Conservation (phyloP, 2,113 vertebrate species). For the Lutjanus erythropterus region DNA sequence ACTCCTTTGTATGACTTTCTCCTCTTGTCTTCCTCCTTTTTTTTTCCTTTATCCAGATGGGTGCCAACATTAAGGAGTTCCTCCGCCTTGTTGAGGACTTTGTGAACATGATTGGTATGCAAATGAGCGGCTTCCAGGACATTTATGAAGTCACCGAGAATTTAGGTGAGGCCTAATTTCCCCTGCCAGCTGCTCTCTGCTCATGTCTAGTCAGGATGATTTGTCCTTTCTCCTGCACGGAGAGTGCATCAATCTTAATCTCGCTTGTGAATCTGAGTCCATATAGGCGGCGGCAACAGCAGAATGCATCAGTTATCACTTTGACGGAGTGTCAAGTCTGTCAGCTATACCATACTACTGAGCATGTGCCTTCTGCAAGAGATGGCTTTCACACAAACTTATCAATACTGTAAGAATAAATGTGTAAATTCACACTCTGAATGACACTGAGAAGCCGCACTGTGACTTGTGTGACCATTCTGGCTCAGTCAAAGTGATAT, state of each 20-base stretch:
- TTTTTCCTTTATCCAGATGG: constrained; percentile 85
- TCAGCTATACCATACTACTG: constrained; percentile 12
- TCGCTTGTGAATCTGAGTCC: constrained; percentile 25
- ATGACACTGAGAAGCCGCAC: constrained; percentile 2
- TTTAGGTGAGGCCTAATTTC: constrained; percentile 89
- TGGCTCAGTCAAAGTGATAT: constrained; percentile 38
- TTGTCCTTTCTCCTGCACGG: constrained; percentile 39
- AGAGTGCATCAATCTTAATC: constrained; percentile 66
- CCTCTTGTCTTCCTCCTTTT: constrained; percentile 2
- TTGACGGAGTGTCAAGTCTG: constrained; percentile 42
- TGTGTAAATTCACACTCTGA: constrained; percentile 36
- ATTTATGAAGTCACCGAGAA: constrained; percentile 98
- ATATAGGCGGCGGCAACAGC: constrained; percentile 28
- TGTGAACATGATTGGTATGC: constrained; percentile 93
- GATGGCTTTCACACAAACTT: constrained; percentile 30
- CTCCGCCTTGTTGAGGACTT: constrained; percentile 94
- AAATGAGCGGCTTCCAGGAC: constrained; percentile 97
- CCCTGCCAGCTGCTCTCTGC: constrained; percentile 30
- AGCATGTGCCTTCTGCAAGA: constrained; percentile 19
- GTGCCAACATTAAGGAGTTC: constrained; percentile 91
- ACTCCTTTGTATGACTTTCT: constrained; percentile 18
- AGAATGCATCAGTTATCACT: constrained; percentile 55
- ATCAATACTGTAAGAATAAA: constrained; percentile 32
- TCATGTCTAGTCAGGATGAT: constrained; percentile 41
- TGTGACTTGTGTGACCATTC: constrained; percentile 31